Evolutionary conservation across 2,888 invertebrate species (phyloP).

Genomic region (Willowsia nigromaculata): DNA sequence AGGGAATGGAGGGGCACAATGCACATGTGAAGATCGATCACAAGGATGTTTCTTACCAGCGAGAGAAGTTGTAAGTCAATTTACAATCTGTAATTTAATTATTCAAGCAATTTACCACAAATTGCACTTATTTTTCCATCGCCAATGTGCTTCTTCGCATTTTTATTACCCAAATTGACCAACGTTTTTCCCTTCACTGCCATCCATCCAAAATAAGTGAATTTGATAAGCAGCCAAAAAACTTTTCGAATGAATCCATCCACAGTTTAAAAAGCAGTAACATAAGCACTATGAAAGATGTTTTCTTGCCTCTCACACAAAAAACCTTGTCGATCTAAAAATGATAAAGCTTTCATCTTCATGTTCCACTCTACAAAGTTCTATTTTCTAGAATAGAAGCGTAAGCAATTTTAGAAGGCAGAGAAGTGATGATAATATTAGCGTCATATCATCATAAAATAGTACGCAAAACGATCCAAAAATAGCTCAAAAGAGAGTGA

Average conservation of each 20-base stretch:
- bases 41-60: constrained; percentile 64
- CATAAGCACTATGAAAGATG: background rate
- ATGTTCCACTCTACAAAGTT: background rate
- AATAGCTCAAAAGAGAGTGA: constrained; percentile 22
- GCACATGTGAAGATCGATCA: constrained; percentile 37
- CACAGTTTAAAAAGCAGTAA: too few relatives aligned
- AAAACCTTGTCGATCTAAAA: constrained; percentile 37
- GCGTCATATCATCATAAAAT: background rate
- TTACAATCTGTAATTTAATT: background rate
- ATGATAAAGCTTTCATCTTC: constrained; percentile 51
- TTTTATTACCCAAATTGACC: background rate
- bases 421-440: background rate
- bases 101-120: too few relatives aligned
- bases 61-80: constrained; percentile 52
- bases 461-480: constrained; percentile 35
- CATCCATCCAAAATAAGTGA: background rate
- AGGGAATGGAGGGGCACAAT: background rate
- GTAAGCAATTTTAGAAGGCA: too few relatives aligned
- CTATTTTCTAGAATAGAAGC: too few relatives aligned
- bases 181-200: background rate
- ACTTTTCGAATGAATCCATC: constrained; percentile 64
- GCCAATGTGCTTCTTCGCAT: background rate
- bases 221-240: constrained; percentile 67
- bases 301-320: background rate
- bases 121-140: too few relatives aligned